Evolutionary conservation across 1,140 invertebrate genomes (phyloP), one percentile per base, ranked within the genome.

Genomic region (Octopus bimaculoides): DNA sequence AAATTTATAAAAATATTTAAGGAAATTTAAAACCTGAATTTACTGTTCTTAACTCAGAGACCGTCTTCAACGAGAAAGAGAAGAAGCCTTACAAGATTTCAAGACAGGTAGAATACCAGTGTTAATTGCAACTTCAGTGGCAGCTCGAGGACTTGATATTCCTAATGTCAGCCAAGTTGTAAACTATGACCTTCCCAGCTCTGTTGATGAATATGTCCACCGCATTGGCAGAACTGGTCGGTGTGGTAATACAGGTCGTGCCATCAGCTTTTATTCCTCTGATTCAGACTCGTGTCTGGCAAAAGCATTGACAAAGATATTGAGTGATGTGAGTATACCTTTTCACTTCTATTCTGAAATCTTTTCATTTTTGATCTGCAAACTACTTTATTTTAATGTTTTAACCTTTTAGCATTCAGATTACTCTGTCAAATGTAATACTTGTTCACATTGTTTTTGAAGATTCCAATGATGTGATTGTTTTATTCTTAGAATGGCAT

Each of bases 161-260:
- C 93, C 93, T 75, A 93, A 94, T 78, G 94, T 97, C 0, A 92
- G 93, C 76, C 94, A 96, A 85, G 97, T 98, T 0, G 93, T 99
- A 6, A 98, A 98, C 88, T 98, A 94, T 86, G 97, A 98, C 89
- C 86, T 98, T 82, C 97, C 97, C 0, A 77, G 81, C 8, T 91
- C 92, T 52, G 95, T 98, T 80, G 96, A 97, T 81, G 96, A 97
- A 80, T 99, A 99, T 87, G 96, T 98, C 6, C 97, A 99, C 90
- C 92, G 97, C 74, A 98, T 98, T 86, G 97, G 97, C 2, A 92
- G 97, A 85, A 99, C 97, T 20, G 97, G 97, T 4, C 93, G 97
- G 69, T 95, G 98, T 41, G 97, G 97, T 0, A 97, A 98, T 89
- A 89, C 93, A 69, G 97, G 97, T 6, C 94, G 93, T 85, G 96